Conservation (phyloP, 2,888 invertebrate genomes). For the Drosophila robusta region DNA sequence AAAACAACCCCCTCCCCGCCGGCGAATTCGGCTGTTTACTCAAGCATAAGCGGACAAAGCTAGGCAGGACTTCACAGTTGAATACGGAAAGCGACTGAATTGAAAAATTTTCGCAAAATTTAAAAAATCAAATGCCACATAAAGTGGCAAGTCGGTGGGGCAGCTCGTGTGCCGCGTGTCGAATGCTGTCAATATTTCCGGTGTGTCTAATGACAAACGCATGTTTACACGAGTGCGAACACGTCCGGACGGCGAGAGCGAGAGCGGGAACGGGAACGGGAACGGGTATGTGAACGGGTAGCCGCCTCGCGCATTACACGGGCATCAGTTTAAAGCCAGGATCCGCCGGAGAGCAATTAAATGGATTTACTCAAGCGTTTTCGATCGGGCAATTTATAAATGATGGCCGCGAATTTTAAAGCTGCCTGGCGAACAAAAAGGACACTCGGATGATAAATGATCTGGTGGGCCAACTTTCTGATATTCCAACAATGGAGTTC, state of each 20-base stretch:
- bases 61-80: conserved; percentile 24
- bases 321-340: conserved; percentile 59
- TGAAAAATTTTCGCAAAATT: conserved; percentile 58
- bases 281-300: conserved; percentile 51
- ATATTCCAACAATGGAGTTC: conserved; percentile 9
- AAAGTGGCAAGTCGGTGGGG: conserved; percentile 58
- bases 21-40: conserved; percentile 49
- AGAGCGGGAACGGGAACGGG: neutral
- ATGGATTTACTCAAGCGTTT: conserved; percentile 78
- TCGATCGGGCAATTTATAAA: conserved; percentile 76
- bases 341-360: conserved; percentile 64
- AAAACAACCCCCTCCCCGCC: conserved; percentile 51
- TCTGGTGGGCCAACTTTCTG: conserved; percentile 36
- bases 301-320: conserved; percentile 66
- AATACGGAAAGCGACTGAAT: conserved; percentile 41
- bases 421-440: conserved; percentile 1
- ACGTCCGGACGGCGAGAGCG: conserved; percentile 70
- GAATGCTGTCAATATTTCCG: conserved; percentile 78
- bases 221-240: conserved; percentile 81
- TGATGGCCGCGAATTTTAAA: conserved; percentile 65
- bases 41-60: conserved; percentile 68
- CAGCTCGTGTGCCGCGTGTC: conserved; percentile 70
- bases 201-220: conserved; percentile 81
- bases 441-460: conserved; percentile 55
- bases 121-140: conserved; percentile 77